Base-by-base conservation (phyloP, 2,113 vertebrate species). In the Scopus umbretta region DNA sequence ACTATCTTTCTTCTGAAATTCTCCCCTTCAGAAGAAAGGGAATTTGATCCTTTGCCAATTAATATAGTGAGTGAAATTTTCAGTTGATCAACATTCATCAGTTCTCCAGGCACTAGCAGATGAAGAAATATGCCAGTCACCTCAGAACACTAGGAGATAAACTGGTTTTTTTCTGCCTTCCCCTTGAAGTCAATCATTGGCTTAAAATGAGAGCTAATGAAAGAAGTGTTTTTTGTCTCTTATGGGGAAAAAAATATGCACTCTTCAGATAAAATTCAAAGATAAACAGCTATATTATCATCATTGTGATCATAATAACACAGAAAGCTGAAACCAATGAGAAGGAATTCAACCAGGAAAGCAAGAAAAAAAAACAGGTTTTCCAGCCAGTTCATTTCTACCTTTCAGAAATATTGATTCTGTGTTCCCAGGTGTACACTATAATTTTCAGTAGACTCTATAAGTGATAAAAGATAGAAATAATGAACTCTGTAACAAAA, bases 401-500 rank as follows among this genome's bases (percentile, higher is more conserved):
- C n/a, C 47, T 90, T 70, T 80, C 56, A 93, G 55, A 95, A 86
- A 71, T n/a, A 85, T 10, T 86, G 86, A 92, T 84, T 93, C 59
- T 79, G n/a, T 68, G 88, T 81, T 43, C 88, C 72, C 72, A 86
- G 43, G 45, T 88, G 55, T 49, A 74, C 18, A 40, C 55, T 81
- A 52, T 86, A 91, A 86, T 94, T 96, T 96, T 92, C 92, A 81
- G 79, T 19, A 78, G 72, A 86, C 72, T 55, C 52, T 16, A 8
- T 65, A 96, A 95, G 68, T 86, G 65, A 95, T 86, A 94, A 67
- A 93, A 93, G 59, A 83, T 30, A 83, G 86, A 93, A 94, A 90
- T 94, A 93, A 96, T 91, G 72, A 94, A 95, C 90, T 88, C 72
- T 34, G 34, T 88, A 93, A 95, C 86, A 92, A 96, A 96, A 93